Evolutionary conservation across 53 echinoderm and acorn worm genomes (phyloP), one percentile per base, ranked within the genome.

Genomic region (Stichopus horrens): DNA sequence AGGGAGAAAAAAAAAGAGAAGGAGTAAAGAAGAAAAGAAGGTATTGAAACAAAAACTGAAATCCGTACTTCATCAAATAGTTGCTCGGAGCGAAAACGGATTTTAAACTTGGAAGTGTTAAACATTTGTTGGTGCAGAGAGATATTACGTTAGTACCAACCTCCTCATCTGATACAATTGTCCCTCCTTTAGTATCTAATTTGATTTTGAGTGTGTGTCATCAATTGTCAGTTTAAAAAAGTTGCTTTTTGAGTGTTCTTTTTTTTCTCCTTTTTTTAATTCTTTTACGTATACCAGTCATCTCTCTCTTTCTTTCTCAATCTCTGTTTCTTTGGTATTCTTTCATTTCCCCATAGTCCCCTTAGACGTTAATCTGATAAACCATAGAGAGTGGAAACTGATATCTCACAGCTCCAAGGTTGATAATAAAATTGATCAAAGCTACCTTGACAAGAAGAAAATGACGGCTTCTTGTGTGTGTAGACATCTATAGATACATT

Each of bases 1-100:
- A 63, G 63, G 10, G 10, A 68, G 13, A 37, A 37, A 68, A 6
- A 7, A 18, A 6, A 19, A 68, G 18, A 16, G 18, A 16, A 68
- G 19, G 53, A 9, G 56, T 21, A 54, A 56, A 22, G 56, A 56
- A 56, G 19, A 80, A n/a, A 21, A 80, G 57, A 80, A 57, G 80
- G 21, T 16, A 58, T 19, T 57, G 80, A 80, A 80, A 80, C 80
- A 80, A 80, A 80, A 80, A 80, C 80, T 80, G 80, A 80, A 80
- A 80, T 58, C 80, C 56, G 80, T 80, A 80, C 80, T 80, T 80
- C 80, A 80, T 80, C 80, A 80, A 80, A 58, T 80, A 57, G 80
- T 80, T 80, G 80, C 80, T 80, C 54, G 57, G 80, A 80, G 80
- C 56, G 80, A 53, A 80, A 9, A 57, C 55, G 58, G 80, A 80